Evolutionary conservation across 2,888 invertebrate species (phyloP).

Genomic region (Carabus problematicus): DNA sequence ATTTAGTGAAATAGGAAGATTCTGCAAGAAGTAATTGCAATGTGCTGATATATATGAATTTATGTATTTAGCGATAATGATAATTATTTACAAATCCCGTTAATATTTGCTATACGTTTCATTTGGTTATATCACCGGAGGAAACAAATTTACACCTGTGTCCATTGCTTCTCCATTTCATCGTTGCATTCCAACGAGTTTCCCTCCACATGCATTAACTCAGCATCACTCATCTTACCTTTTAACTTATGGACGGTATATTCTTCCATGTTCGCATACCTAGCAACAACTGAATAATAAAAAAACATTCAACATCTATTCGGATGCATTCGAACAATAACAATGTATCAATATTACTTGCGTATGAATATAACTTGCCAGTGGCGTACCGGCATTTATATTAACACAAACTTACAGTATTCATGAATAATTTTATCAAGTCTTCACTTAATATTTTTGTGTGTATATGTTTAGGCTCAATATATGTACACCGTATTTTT

Average conservation of each 20-base stretch:
- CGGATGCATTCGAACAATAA: conserved; percentile 18
- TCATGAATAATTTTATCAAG: too few species aligned
- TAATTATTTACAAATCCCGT: background rate
- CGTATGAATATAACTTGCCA: conserved; percentile 5
- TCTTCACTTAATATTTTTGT: too few species aligned
- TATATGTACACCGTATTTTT: too few species aligned
- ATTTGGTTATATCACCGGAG: too few species aligned
- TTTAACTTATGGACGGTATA: conserved; percentile 26
- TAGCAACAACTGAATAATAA: conserved; percentile 31
- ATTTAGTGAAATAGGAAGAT: too few species aligned
- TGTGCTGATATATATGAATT: too few species aligned
- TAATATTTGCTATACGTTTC: conserved; percentile 1
- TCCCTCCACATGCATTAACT: background rate
- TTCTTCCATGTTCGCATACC: conserved; percentile 8
- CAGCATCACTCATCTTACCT: conserved; percentile 31
- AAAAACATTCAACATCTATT: conserved; percentile 20
- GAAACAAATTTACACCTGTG: conserved; percentile 30
- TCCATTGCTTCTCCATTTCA: conserved; percentile 18
- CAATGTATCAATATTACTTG: conserved; percentile 32
- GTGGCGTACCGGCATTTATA: conserved; percentile 9
- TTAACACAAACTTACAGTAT: too few species aligned
- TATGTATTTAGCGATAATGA: background rate
- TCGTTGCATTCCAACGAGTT: conserved; percentile 25
- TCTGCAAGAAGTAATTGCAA: too few species aligned
- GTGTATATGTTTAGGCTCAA: too few species aligned